Base-by-base conservation (phyloP, 2,797 vertebrate species). In the Sebastes variabilis region DNA sequence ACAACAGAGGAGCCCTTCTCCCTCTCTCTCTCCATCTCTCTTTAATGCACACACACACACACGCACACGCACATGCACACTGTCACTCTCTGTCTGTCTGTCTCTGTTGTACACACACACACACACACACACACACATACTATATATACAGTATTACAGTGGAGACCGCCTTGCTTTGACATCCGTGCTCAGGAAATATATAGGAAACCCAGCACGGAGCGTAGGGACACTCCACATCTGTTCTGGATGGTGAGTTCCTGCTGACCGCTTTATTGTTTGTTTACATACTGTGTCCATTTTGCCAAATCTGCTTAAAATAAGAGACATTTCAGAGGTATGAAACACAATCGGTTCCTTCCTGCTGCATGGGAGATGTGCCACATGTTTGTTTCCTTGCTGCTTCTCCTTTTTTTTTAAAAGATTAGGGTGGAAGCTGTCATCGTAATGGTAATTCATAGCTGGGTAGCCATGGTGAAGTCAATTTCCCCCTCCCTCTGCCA, bases 371-470 rank as follows among this genome's bases (percentile, higher is more conserved):
- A 73, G 8, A 58, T 55, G 64, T 72, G 75, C 38, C 69, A 79
- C 78, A 73, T 76, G 73, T 75, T 81, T 73, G 36, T 70, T 36
- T 69, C 66, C 52, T 64, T 32, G 46, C 77, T 77, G 34, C 75
- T 77, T 60, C 60, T 59, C 46, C 8, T 71, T 42, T 78, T 4
- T 83, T 87, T 82, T 85, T 76, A 55, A 30, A 89, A 84, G 79
- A 91, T 85, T 85, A 96, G 96, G 95, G 95, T 96, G 94, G 96
- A 96, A 96, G 94, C 97, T 97, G 96, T 97, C 97, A 97, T 96
- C 95, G 88, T 97, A 96, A 97, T 97, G 96, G 96, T 97, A 97
- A 97, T 97, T 97, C 96, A 96, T 97, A 96, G 97, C 96, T 96
- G 96, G 83, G 94, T 97, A 97, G 97, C 97, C 97, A 97, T 97